Base-by-base conservation (phyloP, 2,113 vertebrate species). In the Oncorhynchus keta region DNA sequence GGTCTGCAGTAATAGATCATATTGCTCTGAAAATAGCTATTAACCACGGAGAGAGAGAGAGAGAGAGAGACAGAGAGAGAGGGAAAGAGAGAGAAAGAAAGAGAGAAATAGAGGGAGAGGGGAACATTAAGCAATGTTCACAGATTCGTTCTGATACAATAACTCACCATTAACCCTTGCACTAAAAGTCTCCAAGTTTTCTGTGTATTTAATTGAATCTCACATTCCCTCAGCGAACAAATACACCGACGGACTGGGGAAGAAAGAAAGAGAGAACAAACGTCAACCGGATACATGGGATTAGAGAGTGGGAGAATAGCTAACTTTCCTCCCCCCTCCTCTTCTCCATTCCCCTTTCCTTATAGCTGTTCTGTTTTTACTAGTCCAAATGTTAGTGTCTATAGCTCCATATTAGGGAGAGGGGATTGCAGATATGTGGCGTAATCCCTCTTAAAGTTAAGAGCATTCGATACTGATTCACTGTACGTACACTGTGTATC, bases 1-100 rank as follows among this genome's bases (percentile, higher is more conserved):
- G 79, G 87, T 86, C 85, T 76, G 68, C 39, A 90, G 90, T 91
- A 86, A 92, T 90, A 90, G 83, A 91, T 92, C 89, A 88, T 86
- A 91, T 87, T 91, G 87, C 88, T 91, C 86, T 91, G 90, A 89
- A 87, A 91, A 88, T 90, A 91, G 89, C 90, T 89, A 88, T 89
- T 90, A 91, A 85, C 77, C 88, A 82, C 78, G 73, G 39, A 11
- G 39, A 45, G 39, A 45, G 39, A 35, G 35, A 5, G 5, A 32
- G 30, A 5, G 32, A 32, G 32, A 74, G 39, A 11, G 2, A 45
- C 0, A 45, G 9, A 35, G 35, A 35, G 35, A 35, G 35, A 76
- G 88, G 30, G 75, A 83, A 73, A 76, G 82, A 39, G 35, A 8
- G 35, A 39, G 76, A 71, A 79, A 73, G 68, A 81, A 74, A 76